Base-by-base conservation (phyloP, 2,888 invertebrate genomes). In the Tiliacea citrago region DNA sequence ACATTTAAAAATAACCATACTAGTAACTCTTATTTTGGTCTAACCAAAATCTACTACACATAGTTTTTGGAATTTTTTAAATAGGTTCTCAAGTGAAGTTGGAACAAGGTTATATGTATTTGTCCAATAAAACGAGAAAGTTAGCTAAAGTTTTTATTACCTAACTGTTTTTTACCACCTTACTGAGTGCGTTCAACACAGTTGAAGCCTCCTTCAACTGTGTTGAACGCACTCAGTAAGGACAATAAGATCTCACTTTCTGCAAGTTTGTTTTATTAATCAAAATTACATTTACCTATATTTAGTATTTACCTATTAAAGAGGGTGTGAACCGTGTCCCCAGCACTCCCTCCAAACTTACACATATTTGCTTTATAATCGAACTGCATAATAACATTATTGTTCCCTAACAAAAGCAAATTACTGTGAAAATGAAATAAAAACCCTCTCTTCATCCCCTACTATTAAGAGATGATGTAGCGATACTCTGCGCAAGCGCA, bases 401-500 rank as follows among this genome's bases (percentile, higher is more conserved):
- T 95, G 95, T 94, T 87, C 87, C 86, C 87, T 89, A 93, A 96
- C 94, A 95, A 95, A 94, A 93, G 93, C 92, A 95, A 95, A 96
- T 96, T 94, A 94, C 95, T 96, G 95, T 96, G 96, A 96, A 96
- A 96, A 95, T 94, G 90, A 91, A 95, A 96, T 95, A 94, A 95
- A 95, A 95, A 94, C 93, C 92, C 92, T 91, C 93, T 89, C 92
- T 85, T 92, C 96, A 94, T 95, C 96, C 96, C 96, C 96, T 93
- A 94, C 95, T 94, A 96, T 96, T 96, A 96, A 91, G 92, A 91
- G 93, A 95, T 96, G 96, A 96, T 95, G 95, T 94, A 95, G 96
- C 96, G 95, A 96, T 95, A 94, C 94, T 91, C 88, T 93, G 95
- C 95, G 94, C 92, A 85, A 90, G 90, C 94, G 94, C 95, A 94